phyloP scores from a whole-genome alignment of 2,797 vertebrate genomes.

The Nannoperca australis region DNA sequence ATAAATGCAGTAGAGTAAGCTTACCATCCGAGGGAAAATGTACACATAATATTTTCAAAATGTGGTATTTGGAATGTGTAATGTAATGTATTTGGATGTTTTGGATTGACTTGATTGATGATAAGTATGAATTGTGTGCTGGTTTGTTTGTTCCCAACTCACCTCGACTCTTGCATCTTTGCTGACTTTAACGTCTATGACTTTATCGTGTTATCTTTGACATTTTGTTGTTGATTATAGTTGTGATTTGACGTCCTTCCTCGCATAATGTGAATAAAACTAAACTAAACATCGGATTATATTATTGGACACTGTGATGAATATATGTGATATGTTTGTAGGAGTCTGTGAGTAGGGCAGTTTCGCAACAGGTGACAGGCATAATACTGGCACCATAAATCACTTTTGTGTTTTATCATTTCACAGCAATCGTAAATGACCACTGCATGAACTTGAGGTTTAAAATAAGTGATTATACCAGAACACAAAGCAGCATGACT shows the following conservation, averaged over 20 bases:
- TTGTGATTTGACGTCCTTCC: neutral
- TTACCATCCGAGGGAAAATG: too few species aligned
- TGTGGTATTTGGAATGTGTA: too few species aligned
- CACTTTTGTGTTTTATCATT: slow-evolving; percentile 42
- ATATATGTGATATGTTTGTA: neutral
- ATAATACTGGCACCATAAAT: slow-evolving; percentile 59
- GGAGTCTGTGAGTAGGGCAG: neutral
- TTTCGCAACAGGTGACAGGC: slow-evolving; percentile 20
- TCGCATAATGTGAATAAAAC: neutral
- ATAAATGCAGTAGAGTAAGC: too few species aligned
- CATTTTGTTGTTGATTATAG: neutral
- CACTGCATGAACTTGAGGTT: neutral
- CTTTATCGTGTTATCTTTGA: neutral
- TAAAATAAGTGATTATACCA: slow-evolving; percentile 22
- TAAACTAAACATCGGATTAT: neutral
- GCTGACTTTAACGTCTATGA: slow-evolving; percentile 1
- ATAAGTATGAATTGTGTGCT: neutral
- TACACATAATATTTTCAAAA: neutral
- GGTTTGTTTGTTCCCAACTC: neutral
- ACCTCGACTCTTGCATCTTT: slow-evolving; percentile 5
- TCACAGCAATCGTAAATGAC: slow-evolving; percentile 52
- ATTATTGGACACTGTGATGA: neutral
- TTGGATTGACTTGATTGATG: neutral
- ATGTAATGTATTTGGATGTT: neutral
- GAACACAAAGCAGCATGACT: neutral